Base-by-base conservation (phyloP, 2,888 invertebrate species). In the Epiblema foenella region DNA sequence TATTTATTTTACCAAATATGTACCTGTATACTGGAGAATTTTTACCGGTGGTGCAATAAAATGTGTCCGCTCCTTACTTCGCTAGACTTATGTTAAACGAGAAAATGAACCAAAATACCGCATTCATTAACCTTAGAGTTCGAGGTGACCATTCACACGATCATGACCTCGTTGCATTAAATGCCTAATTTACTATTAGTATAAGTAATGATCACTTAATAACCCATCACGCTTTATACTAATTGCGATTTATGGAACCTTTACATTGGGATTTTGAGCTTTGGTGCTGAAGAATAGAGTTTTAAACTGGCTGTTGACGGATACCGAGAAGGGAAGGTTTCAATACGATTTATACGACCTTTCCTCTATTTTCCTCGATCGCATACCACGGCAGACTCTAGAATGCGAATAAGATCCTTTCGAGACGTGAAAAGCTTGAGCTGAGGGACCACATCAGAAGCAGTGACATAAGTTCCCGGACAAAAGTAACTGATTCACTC, bases 131-230 rank as follows among this genome's bases (percentile, higher is more conserved):
- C 67, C 62, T 62, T 37, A 39, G 56, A 57, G 60, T 62, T 62
- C 66, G 66, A 67, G 71, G 71, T 46, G 29, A 59, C 29, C 65
- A 37, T 66, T 71, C 66, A 51, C 67, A 20, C 56, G 71, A 29
- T 71, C 71, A 11, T 62, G 71, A 67, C 71, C 71, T 56, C 67
- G 18, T 33, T 56, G 66, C 62, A 57, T 70, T 67, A 71, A 67
- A 24, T 46, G 65, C 39, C 64, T 71, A 59, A 63, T 71, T 67
- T 57, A 56, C 58, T 62, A 20, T 37, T 29, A 18, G 66, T 12
- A 58, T 58, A 63, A 18, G 18, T 63, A 69, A 64, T 69, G 64
- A 69, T 69, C 64, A 52, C 29, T 69, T 69, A 69, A 70, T 59
- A 69, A 18, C 62, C 46, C 69, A 57, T 64, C 58, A 18, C 20